phyloP scores from a whole-genome alignment of 2,888 invertebrate species.

The Agrilus cyanescens region DNA sequence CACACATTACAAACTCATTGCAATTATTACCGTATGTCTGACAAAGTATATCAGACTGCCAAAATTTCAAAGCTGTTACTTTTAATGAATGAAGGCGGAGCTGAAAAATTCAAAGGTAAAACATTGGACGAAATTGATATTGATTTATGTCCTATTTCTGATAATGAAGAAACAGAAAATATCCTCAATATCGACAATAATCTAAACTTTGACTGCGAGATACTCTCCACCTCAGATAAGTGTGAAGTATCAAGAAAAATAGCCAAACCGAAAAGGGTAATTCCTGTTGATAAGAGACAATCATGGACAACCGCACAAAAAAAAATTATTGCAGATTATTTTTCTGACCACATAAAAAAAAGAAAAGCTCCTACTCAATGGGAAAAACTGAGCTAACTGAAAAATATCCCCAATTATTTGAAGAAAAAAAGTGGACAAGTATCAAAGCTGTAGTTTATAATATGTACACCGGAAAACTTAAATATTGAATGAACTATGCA shows the following conservation, averaged over 20 bases:
- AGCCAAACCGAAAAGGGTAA: too few relatives aligned
- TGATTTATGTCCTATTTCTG: conserved; percentile 1
- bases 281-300: too few relatives aligned
- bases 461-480: not conserved
- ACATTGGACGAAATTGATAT: conserved; percentile 10
- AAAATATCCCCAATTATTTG: not conserved
- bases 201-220: too few relatives aligned
- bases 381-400: not conserved
- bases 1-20: too few relatives aligned
- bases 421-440: not conserved
- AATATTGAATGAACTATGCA: not conserved
- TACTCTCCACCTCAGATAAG: too few relatives aligned
- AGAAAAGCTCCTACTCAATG: not conserved
- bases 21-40: conserved; percentile 1
- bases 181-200: too few relatives aligned
- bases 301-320: not conserved
- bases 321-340: not conserved
- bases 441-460: not conserved
- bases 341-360: not conserved
- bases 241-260: too few relatives aligned
- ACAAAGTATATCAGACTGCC: conserved; percentile 2
- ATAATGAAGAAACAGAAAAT: not conserved
- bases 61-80: conserved; percentile 5
- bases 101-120: conserved; percentile 3
- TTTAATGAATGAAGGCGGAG: conserved; percentile 4